Base-by-base conservation (phyloP, 2,113 vertebrate species). In the Prochilodus magdalenae region DNA sequence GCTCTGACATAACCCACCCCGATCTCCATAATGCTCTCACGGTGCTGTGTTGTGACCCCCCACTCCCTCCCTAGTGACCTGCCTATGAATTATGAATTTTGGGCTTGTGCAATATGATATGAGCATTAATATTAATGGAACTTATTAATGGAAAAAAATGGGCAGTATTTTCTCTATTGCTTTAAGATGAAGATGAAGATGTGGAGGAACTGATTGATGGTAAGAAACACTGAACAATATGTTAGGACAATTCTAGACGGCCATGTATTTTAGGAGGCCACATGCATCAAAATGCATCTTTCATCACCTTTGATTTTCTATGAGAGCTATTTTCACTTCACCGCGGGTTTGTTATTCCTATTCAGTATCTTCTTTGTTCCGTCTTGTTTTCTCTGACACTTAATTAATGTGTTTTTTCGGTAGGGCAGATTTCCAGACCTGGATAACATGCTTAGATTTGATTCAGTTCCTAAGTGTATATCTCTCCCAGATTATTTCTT, bases 91-190 rank as follows among this genome's bases (percentile, higher is more conserved):
- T 91, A 91, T 91, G 83, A 90, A 90, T 91, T 88, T 89, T 90
- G 92, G 93, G 92, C 88, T 90, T 83, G 91, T 93, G 91, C 91
- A 94, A 93, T 93, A 93, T 90, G 87, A 88, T 88, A 85, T 79
- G 86, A 81, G 85, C 88, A 90, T 90, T 86, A 86, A 91, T 78
- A 92, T 89, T 85, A 87, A 81, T 84, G 53, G 82, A 88, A 85
- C 83, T 88, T 89, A 89, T 86, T 86, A 88, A 92, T 90, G 81
- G 44, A 40, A 71, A 65, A 70, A 3, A 40, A 82, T 14, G 26
- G 70, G 75, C 75, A 80, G 77, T 85, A 78, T 79, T 73, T 85
- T 88, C 82, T 30, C 79, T 88, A 87, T 89, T 88, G 87, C 88
- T 90, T 88, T 87, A 63, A 85, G 83, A 79, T 49, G 36, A 84